Base-by-base conservation (phyloP, 2,888 invertebrate species). In the Adelphocoris suturalis region DNA sequence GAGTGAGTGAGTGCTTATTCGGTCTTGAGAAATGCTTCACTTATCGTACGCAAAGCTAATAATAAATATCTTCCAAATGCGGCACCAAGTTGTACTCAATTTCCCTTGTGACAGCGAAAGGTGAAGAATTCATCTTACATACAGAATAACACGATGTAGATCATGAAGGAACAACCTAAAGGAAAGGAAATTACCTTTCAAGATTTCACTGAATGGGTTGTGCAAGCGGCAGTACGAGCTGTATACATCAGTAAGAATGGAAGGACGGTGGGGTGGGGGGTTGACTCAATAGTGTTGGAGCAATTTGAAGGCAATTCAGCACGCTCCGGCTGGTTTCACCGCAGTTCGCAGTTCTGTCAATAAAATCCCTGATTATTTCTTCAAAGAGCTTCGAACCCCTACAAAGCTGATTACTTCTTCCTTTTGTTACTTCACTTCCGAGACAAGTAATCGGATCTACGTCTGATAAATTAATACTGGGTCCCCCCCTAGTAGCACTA, bases 251-350 rank as follows among this genome's bases (percentile, higher is more conserved):
- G 47, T 37, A 37, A 37, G 37, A 37, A 37, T 7, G 37, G 37
- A 37, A 37, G 7, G 37, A 7, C 37, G 37, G 2, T 37, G 37
- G 2, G 37, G 37, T 12, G 46, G 81, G 19, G 81, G 48, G 28
- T 28, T 80, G 80, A 80, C 28, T 80, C 80, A 80, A 81, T 16
- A 81, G 19, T 81, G 81, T 81, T 46, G 19, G 48, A 81, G 47
- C 48, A 81, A 81, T 81, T 81, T 48, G 81, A 48, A 46, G 81
- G 37, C 81, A 81, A 81, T 81, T 81, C 81, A 80, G 46, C 80
- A 46, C 0, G 46, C 16, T n/a, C 47, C 55, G 12, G 57, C 57
- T 85, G 57, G 55, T 27, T 85, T 57, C 57, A 57, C 19, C 85
- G 28, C 57, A 57, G 47, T 12, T 57, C 85, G 23, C 85, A 27